Percentiles rank a stretch among this genome's conserved stretches.
Evolutionary conservation across 2,113 vertebrate species (phyloP).

Genomic region (Macquaria ambigua): DNA sequence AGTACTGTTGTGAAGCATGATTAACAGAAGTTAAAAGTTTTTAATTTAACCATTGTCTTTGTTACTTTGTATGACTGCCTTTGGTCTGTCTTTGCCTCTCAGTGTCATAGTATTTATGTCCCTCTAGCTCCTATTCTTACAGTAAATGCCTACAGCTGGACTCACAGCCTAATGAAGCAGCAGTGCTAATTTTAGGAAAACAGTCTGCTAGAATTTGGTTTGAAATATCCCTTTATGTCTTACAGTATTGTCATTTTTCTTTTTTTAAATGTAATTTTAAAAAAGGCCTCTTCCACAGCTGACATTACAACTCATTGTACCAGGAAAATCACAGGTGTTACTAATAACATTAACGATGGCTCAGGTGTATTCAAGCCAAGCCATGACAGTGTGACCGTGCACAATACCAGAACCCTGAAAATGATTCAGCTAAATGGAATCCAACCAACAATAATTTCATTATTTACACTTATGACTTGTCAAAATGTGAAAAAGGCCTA

Average conservation of each 20-base stretch:
- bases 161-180: conserved; percentile 16
- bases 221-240: conserved; percentile 24
- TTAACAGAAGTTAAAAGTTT: not conserved
- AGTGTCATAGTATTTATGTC: conserved; percentile 18
- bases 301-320: not conserved
- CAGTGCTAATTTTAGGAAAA: not conserved
- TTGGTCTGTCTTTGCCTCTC: conserved; percentile 4
- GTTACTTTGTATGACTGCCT: not conserved
- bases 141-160: not conserved
- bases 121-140: conserved; percentile 25
- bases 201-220: not conserved
- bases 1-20: not conserved
- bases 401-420: not conserved
- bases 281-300: not conserved
- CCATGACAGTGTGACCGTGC: not conserved
- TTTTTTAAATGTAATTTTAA: not conserved
- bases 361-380: not conserved
- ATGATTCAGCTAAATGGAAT: not conserved
- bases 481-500: not conserved
- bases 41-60: not conserved
- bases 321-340: not conserved
- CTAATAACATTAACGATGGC: not conserved
- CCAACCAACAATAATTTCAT: not conserved
- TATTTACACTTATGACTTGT: not conserved
- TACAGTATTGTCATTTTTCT: conserved; percentile 5